Conservation (phyloP, 1,140 invertebrate genomes). For the Diabrotica undecimpunctata region DNA sequence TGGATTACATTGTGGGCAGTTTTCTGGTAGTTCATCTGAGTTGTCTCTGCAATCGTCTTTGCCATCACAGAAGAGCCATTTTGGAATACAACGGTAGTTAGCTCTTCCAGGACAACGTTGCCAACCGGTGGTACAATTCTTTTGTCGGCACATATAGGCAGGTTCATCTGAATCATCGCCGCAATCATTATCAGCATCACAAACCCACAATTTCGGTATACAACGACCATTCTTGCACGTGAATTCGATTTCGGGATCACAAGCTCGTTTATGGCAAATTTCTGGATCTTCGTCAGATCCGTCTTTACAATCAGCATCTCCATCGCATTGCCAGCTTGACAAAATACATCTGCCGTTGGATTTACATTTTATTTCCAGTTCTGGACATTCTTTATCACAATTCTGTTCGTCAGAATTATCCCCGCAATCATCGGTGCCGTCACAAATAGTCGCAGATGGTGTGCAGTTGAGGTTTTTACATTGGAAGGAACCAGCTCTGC, state of each 20-base stretch:
- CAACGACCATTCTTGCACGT: slow-evolving; percentile 88
- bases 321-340: slow-evolving; percentile 93
- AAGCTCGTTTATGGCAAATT: slow-evolving; percentile 80
- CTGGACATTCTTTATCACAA: slow-evolving; percentile 79
- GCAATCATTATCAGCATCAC: slow-evolving; percentile 90
- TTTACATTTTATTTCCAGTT: slow-evolving; percentile 87
- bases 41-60: slow-evolving; percentile 89
- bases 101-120: slow-evolving; percentile 82
- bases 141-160: slow-evolving; percentile 84
- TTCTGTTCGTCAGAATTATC: slow-evolving; percentile 80
- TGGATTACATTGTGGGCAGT: slow-evolving; percentile 83
- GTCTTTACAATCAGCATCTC: slow-evolving; percentile 92
- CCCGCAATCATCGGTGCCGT: slow-evolving; percentile 86
- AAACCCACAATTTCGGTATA: slow-evolving; percentile 94
- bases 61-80: slow-evolving; percentile 93
- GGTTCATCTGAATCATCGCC: slow-evolving; percentile 94
- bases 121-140: slow-evolving; percentile 89
- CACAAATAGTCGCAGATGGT: slow-evolving; percentile 86
- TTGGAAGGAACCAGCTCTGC: slow-evolving; percentile 86
- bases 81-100: slow-evolving; percentile 90
- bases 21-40: slow-evolving; percentile 83
- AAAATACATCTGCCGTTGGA: slow-evolving; percentile 74
- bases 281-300: slow-evolving; percentile 87
- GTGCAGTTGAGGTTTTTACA: slow-evolving; percentile 92
- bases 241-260: slow-evolving; percentile 81